Conservation (phyloP, 2,888 invertebrate genomes). For the Tiliacea citrago region DNA sequence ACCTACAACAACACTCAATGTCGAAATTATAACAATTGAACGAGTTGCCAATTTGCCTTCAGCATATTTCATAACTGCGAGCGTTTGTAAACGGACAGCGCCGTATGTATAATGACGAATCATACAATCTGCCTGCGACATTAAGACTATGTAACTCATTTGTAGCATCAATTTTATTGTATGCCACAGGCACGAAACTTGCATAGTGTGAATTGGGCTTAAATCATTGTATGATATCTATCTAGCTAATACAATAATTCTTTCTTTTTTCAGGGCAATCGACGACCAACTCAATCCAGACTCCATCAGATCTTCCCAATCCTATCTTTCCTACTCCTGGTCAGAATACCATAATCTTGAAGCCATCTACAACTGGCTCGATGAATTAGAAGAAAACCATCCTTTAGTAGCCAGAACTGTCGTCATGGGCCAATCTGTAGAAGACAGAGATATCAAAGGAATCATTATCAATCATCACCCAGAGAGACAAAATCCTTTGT, state of each 20-base stretch:
- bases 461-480: conserved; percentile 83
- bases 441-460: conserved; percentile 91
- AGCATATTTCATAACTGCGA: no score
- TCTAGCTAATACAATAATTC: not conserved
- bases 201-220: not conserved
- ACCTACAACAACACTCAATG: no score
- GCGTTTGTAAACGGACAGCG: no score
- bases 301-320: conserved; percentile 69
- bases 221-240: not conserved
- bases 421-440: conserved; percentile 90
- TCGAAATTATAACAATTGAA: no score
- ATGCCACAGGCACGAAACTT: not conserved
- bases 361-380: conserved; percentile 91
- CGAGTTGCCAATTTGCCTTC: no score
- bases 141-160: not conserved
- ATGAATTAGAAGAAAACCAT: conserved; percentile 86
- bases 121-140: no score
- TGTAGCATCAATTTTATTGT: not conserved
- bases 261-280: conserved; percentile 82
- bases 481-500: conserved; percentile 80
- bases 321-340: conserved; percentile 86
- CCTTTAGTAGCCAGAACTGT: conserved; percentile 87
- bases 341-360: conserved; percentile 91
- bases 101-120: no score
- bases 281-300: conserved; percentile 83